Evolutionary conservation across 2,113 vertebrate genomes (phyloP).

Genomic region (Lampris incognitus): DNA sequence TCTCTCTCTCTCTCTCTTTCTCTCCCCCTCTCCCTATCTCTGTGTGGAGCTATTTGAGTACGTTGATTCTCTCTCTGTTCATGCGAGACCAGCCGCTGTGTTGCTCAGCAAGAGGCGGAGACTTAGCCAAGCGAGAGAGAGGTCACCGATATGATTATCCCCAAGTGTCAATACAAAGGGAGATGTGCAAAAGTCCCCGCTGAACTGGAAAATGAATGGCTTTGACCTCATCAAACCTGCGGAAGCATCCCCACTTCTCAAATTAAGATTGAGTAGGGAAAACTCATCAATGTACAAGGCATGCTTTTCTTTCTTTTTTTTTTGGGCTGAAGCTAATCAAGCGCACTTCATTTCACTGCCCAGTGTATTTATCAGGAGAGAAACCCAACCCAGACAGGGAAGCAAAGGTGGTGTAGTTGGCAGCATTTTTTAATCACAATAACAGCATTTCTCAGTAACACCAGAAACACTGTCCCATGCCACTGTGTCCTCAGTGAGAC

Average conservation of each 20-base stretch:
- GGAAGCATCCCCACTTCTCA: conserved; percentile 75
- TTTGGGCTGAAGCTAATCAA: conserved; percentile 72
- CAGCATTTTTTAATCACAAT: conserved; percentile 28
- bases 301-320: conserved; percentile 37
- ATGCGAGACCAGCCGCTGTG: conserved; percentile 54
- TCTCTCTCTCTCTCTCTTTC: conserved; percentile 31
- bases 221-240: conserved; percentile 82
- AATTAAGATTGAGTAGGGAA: conserved; percentile 80
- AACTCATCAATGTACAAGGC: conserved; percentile 67
- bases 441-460: conserved; percentile 25
- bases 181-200: conserved; percentile 66
- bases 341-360: conserved; percentile 63
- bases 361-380: conserved; percentile 59
- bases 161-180: conserved; percentile 74
- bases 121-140: conserved; percentile 57
- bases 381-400: conserved; percentile 9
- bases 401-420: conserved; percentile 24
- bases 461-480: background rate
- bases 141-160: conserved; percentile 80
- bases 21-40: conserved; percentile 14
- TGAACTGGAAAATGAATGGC: conserved; percentile 78
- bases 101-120: conserved; percentile 51
- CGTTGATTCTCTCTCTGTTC: conserved; percentile 58
- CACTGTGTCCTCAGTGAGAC: conserved; percentile 11
- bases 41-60: conserved; percentile 10